These are phyloP conservation scores for Hemicentrotus pulcherrimus DNA, from an alignment of 35 echinoderm and acorn worm species.

Conservation along the genomic window DNA sequence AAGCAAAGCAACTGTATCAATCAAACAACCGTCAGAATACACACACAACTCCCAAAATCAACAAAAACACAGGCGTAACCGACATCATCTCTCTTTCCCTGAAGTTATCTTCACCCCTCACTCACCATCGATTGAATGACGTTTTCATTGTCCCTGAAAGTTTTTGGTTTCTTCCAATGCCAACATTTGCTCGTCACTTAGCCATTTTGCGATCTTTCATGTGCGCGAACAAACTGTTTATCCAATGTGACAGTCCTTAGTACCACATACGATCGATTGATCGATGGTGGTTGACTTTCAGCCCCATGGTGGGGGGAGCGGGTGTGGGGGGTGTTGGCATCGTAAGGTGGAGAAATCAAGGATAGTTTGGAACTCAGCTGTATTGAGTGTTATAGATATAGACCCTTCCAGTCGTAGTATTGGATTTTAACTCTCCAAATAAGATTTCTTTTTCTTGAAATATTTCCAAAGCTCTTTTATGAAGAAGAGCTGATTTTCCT, in stretches of 20 bases:
- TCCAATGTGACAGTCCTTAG: not conserved
- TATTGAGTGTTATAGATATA: not conserved
- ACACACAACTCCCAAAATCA: not conserved
- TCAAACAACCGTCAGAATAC: not conserved
- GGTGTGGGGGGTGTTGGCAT: no score
- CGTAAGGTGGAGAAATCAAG: not conserved
- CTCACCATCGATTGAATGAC: not conserved
- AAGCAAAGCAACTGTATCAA: not conserved
- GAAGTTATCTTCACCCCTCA: not conserved
- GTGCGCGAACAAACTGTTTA: not conserved
- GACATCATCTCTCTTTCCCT: not conserved
- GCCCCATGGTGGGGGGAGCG: not conserved
- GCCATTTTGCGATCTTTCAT: not conserved
- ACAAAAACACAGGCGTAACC: not conserved
- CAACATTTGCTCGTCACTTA: not conserved
- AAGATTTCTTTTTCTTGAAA: no score
- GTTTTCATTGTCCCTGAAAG: not conserved
- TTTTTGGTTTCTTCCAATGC: not conserved
- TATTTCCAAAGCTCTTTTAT: no score
- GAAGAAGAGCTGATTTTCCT: no score
- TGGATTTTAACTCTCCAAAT: no score
- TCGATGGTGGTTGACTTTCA: not conserved
- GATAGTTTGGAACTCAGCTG: not conserved
- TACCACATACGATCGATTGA: not conserved
- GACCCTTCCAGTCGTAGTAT: no score